Percentiles rank a stretch among this genome's conserved stretches.
Conservation (phyloP, 92 coral and sea anemone genomes). For the Epizoanthus stellaris region DNA sequence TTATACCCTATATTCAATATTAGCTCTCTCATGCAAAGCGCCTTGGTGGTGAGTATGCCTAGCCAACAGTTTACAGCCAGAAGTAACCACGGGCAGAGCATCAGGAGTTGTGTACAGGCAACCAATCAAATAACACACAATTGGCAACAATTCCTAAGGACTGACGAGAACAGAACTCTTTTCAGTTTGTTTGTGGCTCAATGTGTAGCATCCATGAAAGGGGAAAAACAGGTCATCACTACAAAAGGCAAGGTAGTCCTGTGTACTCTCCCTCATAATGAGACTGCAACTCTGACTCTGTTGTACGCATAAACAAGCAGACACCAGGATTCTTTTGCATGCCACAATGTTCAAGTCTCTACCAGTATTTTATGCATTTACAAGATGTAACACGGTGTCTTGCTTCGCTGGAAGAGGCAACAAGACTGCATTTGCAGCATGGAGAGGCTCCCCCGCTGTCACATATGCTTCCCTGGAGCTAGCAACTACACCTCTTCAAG, state of each 20-base stretch:
- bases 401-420: constrained; percentile 39
- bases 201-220: neutral
- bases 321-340: constrained; percentile 1
- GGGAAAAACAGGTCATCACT: constrained; percentile 14
- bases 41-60: too few relatives aligned
- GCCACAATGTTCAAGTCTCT: too few relatives aligned
- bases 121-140: neutral
- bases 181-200: too few relatives aligned
- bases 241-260: constrained; percentile 9
- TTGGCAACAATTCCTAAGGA: neutral
- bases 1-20: too few relatives aligned
- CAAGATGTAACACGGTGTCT: constrained; percentile 14
- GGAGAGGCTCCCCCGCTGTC: constrained; percentile 32
- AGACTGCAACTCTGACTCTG: neutral
- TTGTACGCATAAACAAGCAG: constrained; percentile 39
- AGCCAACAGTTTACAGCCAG: too few relatives aligned
- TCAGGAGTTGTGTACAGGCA: neutral
- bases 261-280: neutral
- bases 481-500: neutral
- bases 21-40: too few relatives aligned
- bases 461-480: neutral
- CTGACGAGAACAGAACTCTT: too few relatives aligned
- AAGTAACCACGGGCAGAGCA: neutral
- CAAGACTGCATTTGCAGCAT: constrained; percentile 24
- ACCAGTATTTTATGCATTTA: too few relatives aligned